Conservation (phyloP, 2,113 vertebrate species). For the Phoxinus phoxinus region DNA sequence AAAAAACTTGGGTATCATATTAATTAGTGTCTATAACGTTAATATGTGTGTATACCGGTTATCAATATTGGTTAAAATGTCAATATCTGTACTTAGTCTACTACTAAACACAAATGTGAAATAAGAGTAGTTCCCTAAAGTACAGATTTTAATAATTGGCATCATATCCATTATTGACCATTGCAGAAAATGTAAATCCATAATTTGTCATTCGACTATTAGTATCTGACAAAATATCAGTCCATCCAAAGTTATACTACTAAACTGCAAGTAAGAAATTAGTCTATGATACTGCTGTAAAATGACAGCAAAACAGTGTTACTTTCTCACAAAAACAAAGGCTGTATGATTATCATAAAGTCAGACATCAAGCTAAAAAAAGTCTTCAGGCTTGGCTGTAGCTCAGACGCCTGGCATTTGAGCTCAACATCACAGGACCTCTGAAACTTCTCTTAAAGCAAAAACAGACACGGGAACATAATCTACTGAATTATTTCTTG, state of each 20-base stretch:
- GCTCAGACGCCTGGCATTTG: background rate
- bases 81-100: too few relatives aligned
- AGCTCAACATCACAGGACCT: slow-evolving; percentile 6
- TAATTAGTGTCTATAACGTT: too few relatives aligned
- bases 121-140: background rate
- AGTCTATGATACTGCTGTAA: background rate
- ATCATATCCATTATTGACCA: background rate
- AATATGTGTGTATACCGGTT: too few relatives aligned
- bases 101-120: background rate
- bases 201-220: too few relatives aligned
- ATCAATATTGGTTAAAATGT: too few relatives aligned
- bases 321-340: background rate
- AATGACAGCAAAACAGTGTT: background rate
- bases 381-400: background rate
- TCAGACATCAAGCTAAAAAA: background rate
- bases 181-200: too few relatives aligned
- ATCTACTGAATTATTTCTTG: background rate
- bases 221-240: too few relatives aligned
- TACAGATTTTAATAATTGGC: background rate
- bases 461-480: background rate
- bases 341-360: background rate
- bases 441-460: background rate
- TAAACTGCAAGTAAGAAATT: background rate
- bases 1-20: too few relatives aligned
- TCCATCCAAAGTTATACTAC: too few relatives aligned